These are phyloP conservation scores for Griposia aprilina DNA, from an alignment of 2,888 invertebrate genomes.

Conservation along the genomic window DNA sequence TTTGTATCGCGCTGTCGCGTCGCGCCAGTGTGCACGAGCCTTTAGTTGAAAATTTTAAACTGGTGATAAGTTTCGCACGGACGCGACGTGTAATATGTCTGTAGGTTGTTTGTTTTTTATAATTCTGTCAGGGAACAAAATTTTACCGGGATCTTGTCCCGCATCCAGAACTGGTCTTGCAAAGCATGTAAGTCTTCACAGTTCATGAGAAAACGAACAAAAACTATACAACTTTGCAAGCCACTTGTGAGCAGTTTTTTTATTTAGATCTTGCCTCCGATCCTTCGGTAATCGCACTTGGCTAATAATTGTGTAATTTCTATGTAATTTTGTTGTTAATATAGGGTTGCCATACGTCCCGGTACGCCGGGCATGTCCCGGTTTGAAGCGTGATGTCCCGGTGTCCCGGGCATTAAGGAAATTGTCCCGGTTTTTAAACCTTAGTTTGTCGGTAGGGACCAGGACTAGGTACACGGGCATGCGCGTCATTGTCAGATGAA, in stretches of 20 bases:
- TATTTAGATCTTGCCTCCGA: slow-evolving; percentile 27
- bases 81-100: slow-evolving; percentile 42
- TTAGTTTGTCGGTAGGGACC: no score
- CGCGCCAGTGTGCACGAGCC: no score
- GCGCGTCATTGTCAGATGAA: no score
- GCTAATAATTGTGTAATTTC: slow-evolving; percentile 2
- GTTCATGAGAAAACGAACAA: slow-evolving; percentile 61
- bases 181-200: slow-evolving; percentile 37
- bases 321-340: neutral
- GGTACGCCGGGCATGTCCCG: no score
- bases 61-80: slow-evolving; percentile 1
- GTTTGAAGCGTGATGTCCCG: no score
- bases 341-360: no score
- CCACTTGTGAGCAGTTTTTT: slow-evolving; percentile 54
- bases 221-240: slow-evolving; percentile 54
- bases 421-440: no score
- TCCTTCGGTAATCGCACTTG: slow-evolving; percentile 12
- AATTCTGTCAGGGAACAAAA: slow-evolving; percentile 45
- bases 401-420: no score
- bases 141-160: slow-evolving; percentile 63
- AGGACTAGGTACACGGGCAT: no score
- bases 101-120: slow-evolving; percentile 35
- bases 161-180: slow-evolving; percentile 68
- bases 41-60: neutral
- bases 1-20: no score